Conservation (phyloP, 2,797 vertebrate species). For the Crax fasciolata region DNA sequence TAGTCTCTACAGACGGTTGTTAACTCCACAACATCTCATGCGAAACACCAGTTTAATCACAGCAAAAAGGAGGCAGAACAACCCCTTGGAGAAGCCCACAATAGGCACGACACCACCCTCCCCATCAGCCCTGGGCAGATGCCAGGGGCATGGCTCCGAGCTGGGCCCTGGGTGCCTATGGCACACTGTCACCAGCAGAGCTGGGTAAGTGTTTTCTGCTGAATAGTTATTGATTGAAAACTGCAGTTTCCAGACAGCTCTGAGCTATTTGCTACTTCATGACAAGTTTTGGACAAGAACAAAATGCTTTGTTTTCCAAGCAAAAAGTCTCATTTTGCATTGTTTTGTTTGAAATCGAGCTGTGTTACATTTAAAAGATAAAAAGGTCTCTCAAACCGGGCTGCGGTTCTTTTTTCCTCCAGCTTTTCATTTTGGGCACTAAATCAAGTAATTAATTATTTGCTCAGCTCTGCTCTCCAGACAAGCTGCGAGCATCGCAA, state of each 20-base stretch:
- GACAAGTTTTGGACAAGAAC: slow-evolving; percentile 15
- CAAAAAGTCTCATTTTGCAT: slow-evolving; percentile 24
- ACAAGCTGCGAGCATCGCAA: background rate
- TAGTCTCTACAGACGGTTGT: background rate
- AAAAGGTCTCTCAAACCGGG: background rate
- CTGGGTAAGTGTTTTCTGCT: background rate
- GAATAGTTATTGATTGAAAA: slow-evolving; percentile 56
- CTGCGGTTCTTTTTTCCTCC: background rate
- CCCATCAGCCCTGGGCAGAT: no score
- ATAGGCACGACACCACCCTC: background rate
- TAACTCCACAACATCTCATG: background rate
- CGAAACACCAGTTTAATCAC: slow-evolving; percentile 42
- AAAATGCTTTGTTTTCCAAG: slow-evolving; percentile 44
- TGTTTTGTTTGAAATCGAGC: slow-evolving; percentile 20
- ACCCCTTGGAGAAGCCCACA: background rate
- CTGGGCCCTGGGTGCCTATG: slow-evolving; percentile 19
- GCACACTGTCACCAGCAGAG: background rate
- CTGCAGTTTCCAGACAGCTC: slow-evolving; percentile 23
- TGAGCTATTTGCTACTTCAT: background rate
- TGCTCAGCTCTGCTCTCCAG: slow-evolving; percentile 41
- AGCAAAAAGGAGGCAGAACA: background rate
- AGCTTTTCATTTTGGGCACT: slow-evolving; percentile 42
- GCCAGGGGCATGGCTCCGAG: background rate
- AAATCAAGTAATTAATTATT: slow-evolving; percentile 58
- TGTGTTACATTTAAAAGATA: background rate